phyloP scores from a whole-genome alignment of 2,113 vertebrate species.

The Semicossyphus pulcher region DNA sequence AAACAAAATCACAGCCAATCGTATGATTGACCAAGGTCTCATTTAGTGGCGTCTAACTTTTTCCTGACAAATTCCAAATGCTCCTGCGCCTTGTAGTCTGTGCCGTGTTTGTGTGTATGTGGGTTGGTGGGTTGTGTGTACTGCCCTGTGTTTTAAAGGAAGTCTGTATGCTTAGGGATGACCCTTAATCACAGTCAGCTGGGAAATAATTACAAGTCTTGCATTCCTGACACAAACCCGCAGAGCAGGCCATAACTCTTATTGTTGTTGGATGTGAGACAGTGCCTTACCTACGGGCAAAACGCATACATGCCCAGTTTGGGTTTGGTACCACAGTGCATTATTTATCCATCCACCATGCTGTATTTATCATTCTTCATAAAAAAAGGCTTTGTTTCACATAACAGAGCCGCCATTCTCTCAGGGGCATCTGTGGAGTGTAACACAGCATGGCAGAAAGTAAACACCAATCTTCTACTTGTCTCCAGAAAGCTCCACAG shows the following conservation, averaged over 20 bases:
- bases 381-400: conserved; percentile 47
- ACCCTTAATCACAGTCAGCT: conserved; percentile 84
- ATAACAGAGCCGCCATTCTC: conserved; percentile 55
- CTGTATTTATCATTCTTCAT: conserved; percentile 65
- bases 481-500: conserved; percentile 69
- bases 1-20: conserved; percentile 43
- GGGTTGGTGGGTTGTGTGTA: conserved; percentile 6
- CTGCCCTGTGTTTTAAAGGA: conserved; percentile 71
- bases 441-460: conserved; percentile 72
- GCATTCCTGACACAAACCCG: conserved; percentile 75
- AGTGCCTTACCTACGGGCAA: conserved; percentile 48
- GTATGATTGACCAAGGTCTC: conserved; percentile 26
- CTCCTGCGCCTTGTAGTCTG: background rate
- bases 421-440: conserved; percentile 58
- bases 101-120: conserved; percentile 12
- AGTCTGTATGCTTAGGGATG: conserved; percentile 73
- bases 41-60: conserved; percentile 28
- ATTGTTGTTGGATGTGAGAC: conserved; percentile 65
- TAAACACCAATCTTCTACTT: conserved; percentile 75
- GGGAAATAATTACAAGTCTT: conserved; percentile 82
- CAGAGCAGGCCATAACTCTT: conserved; percentile 43
- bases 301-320: conserved; percentile 56
- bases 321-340: conserved; percentile 32
- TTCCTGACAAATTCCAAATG: background rate
- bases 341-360: conserved; percentile 71